phyloP scores from a whole-genome alignment of 2,888 invertebrate species.

The Eristalinus aeneus region DNA sequence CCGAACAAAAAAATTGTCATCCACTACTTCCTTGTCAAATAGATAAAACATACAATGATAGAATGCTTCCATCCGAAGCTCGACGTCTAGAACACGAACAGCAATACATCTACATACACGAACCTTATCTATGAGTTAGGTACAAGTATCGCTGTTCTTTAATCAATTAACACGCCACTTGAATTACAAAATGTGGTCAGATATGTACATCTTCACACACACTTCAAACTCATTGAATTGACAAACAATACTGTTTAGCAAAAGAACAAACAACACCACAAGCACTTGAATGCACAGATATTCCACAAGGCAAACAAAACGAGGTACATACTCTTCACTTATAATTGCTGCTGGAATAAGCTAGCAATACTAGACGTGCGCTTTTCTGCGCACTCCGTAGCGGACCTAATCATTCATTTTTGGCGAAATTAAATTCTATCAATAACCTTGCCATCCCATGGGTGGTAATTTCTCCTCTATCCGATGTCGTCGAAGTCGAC shows the following conservation, averaged over 20 bases:
- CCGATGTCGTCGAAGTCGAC: not conserved
- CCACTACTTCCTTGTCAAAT: conserved; percentile 1
- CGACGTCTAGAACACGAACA: conserved; percentile 9
- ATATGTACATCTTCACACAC: conserved; percentile 8
- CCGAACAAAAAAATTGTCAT: not conserved
- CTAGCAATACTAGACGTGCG: not conserved
- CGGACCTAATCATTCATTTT: conserved; percentile 18
- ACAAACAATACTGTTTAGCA: not conserved
- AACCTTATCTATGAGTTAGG: not conserved
- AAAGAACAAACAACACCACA: not conserved
- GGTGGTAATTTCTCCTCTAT: not conserved
- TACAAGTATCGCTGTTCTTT: not conserved
- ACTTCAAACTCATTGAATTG: conserved; percentile 5
- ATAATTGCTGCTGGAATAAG: not conserved
- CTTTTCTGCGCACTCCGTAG: not conserved
- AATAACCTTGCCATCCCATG: not conserved
- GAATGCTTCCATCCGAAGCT: not conserved
- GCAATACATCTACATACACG: not conserved
- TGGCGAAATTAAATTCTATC: conserved; percentile 8
- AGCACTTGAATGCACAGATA: not conserved
- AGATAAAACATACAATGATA: conserved; percentile 13
- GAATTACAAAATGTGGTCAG: not conserved
- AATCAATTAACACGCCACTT: conserved; percentile 17
- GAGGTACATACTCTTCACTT: not conserved
- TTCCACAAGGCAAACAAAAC: not conserved